Base-by-base conservation (phyloP, 2,888 invertebrate species). In the Patella pellucida region DNA sequence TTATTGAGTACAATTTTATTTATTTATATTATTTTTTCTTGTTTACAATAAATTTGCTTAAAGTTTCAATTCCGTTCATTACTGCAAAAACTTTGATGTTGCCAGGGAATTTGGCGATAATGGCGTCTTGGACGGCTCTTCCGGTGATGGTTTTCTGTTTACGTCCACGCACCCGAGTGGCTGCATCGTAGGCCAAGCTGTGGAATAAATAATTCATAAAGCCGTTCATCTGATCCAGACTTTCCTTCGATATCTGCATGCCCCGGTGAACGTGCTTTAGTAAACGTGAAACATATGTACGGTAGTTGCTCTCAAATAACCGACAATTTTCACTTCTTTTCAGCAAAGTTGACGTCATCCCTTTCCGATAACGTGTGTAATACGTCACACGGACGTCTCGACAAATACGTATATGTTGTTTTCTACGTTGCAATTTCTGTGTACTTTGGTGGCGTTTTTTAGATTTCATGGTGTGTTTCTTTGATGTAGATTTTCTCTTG, bases 201-300 rank as follows among this genome's bases (percentile, higher is more conserved):
- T 62, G 62, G 14, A 62, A 62, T 23, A 62, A 62, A 62, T 62
- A 62, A 23, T 62, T 62, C 62, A 62, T 23, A 23, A 62, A 62
- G 23, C 62, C 62, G 23, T 62, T 62, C 62, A 62, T 62, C n/a
- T 62, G 62, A 62, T 62, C 62, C 4, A 62, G 23, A 62, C 62
- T 62, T 11, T 19, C 62, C 14, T 19, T 62, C 1, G 62, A 62
- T 23, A 62, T 62, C 62, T 62, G 62, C 62, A 62, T 62, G 62
- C 23, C 23, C 12, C 14, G 23, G 14, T 62, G 62, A 23, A 62
- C 62, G 23, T 19, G 19, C 23, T 62, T 62, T 14, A 62, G 23
- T 23, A 62, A 23, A 11, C 62, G 62, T 0, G 12, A 23, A 14
- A 62, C 23, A 23, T 62, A 62, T 19, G 62, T 62, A 3, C 15